A percentile compares a stretch with the other conserved stretches of the same genome.
These are phyloP conservation scores for Griposia aprilina DNA, from an alignment of 2,888 invertebrate species.

Conservation along the genomic window DNA sequence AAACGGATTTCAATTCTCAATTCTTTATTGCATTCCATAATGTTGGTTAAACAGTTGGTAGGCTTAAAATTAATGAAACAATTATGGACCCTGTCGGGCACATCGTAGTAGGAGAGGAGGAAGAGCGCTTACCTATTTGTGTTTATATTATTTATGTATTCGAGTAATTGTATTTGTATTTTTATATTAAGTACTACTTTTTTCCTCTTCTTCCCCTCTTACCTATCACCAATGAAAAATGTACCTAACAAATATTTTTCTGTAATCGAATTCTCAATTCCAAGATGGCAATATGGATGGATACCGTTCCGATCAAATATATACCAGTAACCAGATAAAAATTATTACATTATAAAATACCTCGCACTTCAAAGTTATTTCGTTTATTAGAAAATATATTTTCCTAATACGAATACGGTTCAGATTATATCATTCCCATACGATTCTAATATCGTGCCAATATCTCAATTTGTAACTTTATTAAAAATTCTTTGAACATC, in stretches of 20 bases:
- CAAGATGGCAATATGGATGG: background rate
- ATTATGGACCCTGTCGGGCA: too few relatives aligned
- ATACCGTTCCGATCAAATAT: slow-evolving; percentile 19
- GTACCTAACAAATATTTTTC: background rate
- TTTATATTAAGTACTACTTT: too few relatives aligned
- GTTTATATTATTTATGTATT: too few relatives aligned
- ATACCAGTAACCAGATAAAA: slow-evolving; percentile 24
- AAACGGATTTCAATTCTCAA: too few relatives aligned
- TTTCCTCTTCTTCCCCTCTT: too few relatives aligned
- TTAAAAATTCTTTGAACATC: slow-evolving; percentile 58
- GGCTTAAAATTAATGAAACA: too few relatives aligned
- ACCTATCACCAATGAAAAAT: background rate
- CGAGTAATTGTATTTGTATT: too few relatives aligned
- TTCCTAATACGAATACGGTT: background rate
- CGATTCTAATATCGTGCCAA: slow-evolving; percentile 36
- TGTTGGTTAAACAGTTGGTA: too few relatives aligned
- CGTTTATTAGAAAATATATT: slow-evolving; percentile 34
- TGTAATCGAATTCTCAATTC: slow-evolving; percentile 9
- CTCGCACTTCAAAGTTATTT: slow-evolving; percentile 36
- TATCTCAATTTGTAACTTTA: slow-evolving; percentile 47
- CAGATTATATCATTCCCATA: slow-evolving; percentile 13
- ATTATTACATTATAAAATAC: slow-evolving; percentile 40
- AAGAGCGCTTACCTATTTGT: too few relatives aligned
- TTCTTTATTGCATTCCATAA: too few relatives aligned
- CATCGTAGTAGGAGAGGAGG: too few relatives aligned